Conservation (phyloP, 2,797 vertebrate genomes). For the Gymnothorax reevesii region DNA sequence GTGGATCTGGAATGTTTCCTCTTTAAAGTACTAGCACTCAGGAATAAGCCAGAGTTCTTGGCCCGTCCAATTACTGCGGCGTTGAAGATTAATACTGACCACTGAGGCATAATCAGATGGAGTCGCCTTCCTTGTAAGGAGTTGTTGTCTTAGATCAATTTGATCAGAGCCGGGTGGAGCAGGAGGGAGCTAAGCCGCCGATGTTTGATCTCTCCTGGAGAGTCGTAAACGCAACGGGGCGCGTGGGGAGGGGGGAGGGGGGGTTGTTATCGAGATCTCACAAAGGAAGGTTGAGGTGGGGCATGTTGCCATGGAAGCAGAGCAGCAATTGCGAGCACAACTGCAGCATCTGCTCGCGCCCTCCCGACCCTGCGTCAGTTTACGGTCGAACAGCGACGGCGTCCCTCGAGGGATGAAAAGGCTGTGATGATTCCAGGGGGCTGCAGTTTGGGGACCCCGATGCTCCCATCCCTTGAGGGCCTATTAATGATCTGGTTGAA, state of each 20-base stretch:
- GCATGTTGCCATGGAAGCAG: not conserved
- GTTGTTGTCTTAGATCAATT: not conserved
- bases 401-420: no score
- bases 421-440: no score
- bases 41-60: no score
- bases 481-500: no score
- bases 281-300: not conserved
- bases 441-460: no score
- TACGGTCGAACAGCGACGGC: not conserved
- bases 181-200: not conserved
- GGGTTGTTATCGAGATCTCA: not conserved
- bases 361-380: not conserved
- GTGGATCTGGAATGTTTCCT: not conserved
- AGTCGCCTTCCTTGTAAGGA: not conserved
- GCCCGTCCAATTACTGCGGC: not conserved
- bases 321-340: not conserved
- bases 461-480: no score
- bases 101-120: not conserved
- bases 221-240: not conserved
- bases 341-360: not conserved
- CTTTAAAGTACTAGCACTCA: not conserved
- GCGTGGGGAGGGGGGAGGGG: not conserved
- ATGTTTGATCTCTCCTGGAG: slow-evolving; percentile 25
- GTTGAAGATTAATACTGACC: not conserved
- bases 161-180: not conserved